A percentile compares a stretch with the other conserved stretches of the same genome.
Evolutionary conservation across 2,113 vertebrate genomes (phyloP).

Genomic region (Amia ocellicauda): DNA sequence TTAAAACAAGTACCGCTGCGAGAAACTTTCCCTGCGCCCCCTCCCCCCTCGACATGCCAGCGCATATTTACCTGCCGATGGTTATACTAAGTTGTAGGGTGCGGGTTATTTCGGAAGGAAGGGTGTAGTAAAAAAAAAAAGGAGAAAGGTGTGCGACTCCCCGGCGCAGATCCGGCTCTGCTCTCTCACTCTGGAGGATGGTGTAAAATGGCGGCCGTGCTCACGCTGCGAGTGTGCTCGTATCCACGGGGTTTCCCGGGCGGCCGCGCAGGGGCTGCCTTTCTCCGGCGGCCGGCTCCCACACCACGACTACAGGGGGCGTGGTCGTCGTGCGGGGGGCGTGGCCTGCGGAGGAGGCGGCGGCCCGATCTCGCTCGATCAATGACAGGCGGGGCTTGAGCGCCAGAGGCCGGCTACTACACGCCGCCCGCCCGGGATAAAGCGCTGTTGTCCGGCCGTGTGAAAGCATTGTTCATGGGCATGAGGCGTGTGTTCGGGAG

Average conservation of each 20-base stretch:
- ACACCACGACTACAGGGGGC: conserved; percentile 46
- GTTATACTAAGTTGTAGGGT: conserved; percentile 40
- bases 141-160: conserved; percentile 66
- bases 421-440: too few species aligned
- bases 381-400: neutral
- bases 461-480: too few species aligned
- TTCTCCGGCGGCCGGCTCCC: conserved; percentile 40
- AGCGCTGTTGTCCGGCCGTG: too few species aligned
- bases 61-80: conserved; percentile 53
- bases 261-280: conserved; percentile 64
- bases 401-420: conserved; percentile 31
- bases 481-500: too few species aligned
- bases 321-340: conserved; percentile 49
- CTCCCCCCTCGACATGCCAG: conserved; percentile 34
- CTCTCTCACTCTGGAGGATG: conserved; percentile 78
- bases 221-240: conserved; percentile 77
- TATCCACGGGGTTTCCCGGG: conserved; percentile 77
- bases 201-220: conserved; percentile 92
- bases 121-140: conserved; percentile 44
- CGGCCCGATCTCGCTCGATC: neutral
- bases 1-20: conserved; percentile 31
- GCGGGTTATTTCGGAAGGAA: conserved; percentile 49
- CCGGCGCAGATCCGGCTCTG: conserved; percentile 72
- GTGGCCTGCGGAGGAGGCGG: conserved; percentile 1
- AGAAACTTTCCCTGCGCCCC: conserved; percentile 1